Base-by-base conservation (phyloP, 2,113 vertebrate genomes). In the Epinephelus moara region DNA sequence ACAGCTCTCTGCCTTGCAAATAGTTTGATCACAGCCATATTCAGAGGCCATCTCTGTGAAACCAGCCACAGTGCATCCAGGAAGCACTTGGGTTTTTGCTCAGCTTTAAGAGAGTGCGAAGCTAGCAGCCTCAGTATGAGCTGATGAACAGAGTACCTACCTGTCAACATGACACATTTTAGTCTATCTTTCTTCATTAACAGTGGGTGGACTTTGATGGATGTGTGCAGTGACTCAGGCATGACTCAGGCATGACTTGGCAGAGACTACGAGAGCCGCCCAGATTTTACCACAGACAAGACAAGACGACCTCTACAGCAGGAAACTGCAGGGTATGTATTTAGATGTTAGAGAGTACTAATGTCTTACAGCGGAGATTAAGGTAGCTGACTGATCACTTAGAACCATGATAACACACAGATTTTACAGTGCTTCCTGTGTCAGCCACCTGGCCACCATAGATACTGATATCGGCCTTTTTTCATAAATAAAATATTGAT, bases 151-250 rank as follows among this genome's bases (percentile, higher is more conserved):
- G 7, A 14, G 56, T 63, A 14, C 50, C 4, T 71, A 45, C 18
- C 70, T 73, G 75, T 82, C 82, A 84, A 42, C 25, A 4, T 66
- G 75, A 88, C 75, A 68, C 66, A 70, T 73, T 84, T 72, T 19
- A 69, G 25, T 68, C 25, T 12, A 67, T 82, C 50, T 59, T 52
- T 81, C 49, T 67, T 62, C 37, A 70, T 71, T 45, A 80, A 63
- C 30, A 49, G 82, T 72, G 85, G 88, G 80, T 63, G 82, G 88
- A 90, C 85, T 87, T 71, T 87, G 88, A 90, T 89, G 33, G 62
- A 89, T 85, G 74, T 42, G 12, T 52, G 37, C 45, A 18, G 19
- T 14, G 68, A 78, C 42, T 74, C 45, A 63, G 6, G 10, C 61
- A 69, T 57, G 49, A 81, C 52, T 88, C 18, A 30, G 18, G 4